A percentile compares a stretch with the other conserved stretches of the same genome.
Evolutionary conservation across 64 coral and sea anemone species (phyloP).

Genomic region (Astreopora myriophthalma): DNA sequence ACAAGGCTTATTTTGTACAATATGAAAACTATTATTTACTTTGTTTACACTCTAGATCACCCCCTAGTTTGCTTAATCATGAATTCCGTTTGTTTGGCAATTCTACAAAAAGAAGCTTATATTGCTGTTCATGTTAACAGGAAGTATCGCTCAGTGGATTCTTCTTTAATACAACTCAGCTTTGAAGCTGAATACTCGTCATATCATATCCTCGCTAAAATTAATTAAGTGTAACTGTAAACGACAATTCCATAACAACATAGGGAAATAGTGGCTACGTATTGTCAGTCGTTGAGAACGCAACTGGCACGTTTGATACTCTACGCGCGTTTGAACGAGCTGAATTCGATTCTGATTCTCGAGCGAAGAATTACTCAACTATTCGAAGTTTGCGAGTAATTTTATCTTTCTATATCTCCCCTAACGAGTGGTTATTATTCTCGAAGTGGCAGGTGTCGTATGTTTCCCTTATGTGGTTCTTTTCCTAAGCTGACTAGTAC

Average conservation of each 20-base stretch:
- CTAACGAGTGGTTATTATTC: slow-evolving; percentile 14
- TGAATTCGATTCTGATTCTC: background rate
- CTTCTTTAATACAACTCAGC: background rate
- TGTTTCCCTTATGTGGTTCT: slow-evolving; percentile 31
- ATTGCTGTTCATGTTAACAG: background rate
- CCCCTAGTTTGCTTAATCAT: slow-evolving; percentile 3
- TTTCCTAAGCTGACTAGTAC: background rate
- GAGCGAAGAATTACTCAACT: background rate
- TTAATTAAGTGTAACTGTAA: background rate
- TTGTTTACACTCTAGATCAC: background rate
- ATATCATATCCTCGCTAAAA: background rate
- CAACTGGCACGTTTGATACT: background rate
- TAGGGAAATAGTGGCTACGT: too few species aligned
- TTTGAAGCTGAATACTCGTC: background rate
- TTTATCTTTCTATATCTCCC: slow-evolving; percentile 30
- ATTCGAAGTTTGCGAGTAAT: background rate
- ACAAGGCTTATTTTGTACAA: background rate
- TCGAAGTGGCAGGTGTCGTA: slow-evolving; percentile 3
- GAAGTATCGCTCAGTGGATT: background rate
- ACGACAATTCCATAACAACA: background rate
- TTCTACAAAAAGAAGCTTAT: slow-evolving; percentile 19
- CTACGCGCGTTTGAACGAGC: background rate
- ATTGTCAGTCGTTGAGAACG: too few species aligned
- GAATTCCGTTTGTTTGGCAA: slow-evolving; percentile 45
- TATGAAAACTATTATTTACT: slow-evolving; percentile 17